Evolutionary conservation across 2,888 invertebrate species (phyloP).

Genomic region (Calliphora vomitoria): DNA sequence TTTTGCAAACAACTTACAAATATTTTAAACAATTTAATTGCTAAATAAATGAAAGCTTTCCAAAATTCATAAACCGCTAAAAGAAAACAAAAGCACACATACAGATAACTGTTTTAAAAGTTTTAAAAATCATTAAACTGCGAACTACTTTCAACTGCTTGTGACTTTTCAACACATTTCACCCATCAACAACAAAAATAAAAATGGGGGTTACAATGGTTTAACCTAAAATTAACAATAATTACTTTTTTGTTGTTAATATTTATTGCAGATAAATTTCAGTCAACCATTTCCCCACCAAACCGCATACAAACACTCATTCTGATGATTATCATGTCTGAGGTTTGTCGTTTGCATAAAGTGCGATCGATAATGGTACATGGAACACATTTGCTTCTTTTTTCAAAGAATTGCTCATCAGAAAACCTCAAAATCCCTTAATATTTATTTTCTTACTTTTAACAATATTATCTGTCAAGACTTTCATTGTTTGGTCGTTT

Average conservation of each 20-base stretch:
- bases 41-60: constrained; percentile 7
- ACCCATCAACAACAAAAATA: background rate
- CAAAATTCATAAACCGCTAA: background rate
- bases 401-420: constrained; percentile 6
- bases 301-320: background rate
- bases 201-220: background rate
- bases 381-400: constrained; percentile 10
- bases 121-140: background rate
- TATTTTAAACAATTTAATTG: no score
- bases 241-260: constrained; percentile 35
- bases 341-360: background rate
- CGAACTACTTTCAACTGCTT: constrained; percentile 14
- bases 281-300: background rate
- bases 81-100: background rate
- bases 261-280: constrained; percentile 43
- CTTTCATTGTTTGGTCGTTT: constrained; percentile 32
- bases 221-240: constrained; percentile 32
- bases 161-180: constrained; percentile 5
- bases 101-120: background rate
- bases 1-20: no score
- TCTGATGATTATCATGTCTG: background rate
- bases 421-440: constrained; percentile 19
- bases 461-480: constrained; percentile 25
- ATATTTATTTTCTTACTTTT: constrained; percentile 6
- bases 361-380: background rate